Conservation (phyloP, 2,888 invertebrate species). For the Ophion ventricosus region DNA sequence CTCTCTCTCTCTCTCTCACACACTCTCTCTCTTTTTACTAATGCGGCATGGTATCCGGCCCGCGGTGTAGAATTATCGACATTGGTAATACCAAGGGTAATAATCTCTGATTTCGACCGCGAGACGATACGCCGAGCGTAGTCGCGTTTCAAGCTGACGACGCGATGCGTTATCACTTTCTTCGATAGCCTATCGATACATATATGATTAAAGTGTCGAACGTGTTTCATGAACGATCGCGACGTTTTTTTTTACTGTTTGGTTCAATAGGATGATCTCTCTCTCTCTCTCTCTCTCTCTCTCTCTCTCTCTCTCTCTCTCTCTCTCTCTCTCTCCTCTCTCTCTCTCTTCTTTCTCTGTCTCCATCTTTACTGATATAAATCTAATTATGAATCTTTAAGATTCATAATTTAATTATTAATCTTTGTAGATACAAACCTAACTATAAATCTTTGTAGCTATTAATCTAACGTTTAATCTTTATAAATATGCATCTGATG, state of each 20-base stretch:
- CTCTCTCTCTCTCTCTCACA: constrained; percentile 36
- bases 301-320: too few species aligned
- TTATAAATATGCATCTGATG: too few species aligned
- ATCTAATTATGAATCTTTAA: too few species aligned
- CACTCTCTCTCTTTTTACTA: constrained; percentile 38
- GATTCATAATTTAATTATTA: too few species aligned
- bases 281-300: neutral
- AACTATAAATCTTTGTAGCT: too few species aligned
- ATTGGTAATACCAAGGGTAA: constrained; percentile 21
- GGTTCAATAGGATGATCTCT: constrained; percentile 30
- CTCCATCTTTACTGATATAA: too few species aligned
- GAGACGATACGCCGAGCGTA: neutral
- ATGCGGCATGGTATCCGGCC: neutral
- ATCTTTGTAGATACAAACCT: too few species aligned
- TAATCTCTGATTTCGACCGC: constrained; percentile 9
- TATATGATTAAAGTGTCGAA: constrained; percentile 13
- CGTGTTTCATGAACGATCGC: constrained; percentile 17
- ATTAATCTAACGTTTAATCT: too few species aligned
- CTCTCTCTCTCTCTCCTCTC: too few species aligned
- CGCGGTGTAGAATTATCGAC: constrained; percentile 29
- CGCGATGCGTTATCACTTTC: constrained; percentile 50
- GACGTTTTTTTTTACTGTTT: constrained; percentile 1
- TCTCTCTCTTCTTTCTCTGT: too few species aligned
- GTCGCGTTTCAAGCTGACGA: constrained; percentile 16
- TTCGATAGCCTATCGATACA: constrained; percentile 37